Percentiles rank a stretch among this genome's conserved stretches.
phyloP scores from a whole-genome alignment of 2,113 vertebrate species.

The Apus apus region DNA sequence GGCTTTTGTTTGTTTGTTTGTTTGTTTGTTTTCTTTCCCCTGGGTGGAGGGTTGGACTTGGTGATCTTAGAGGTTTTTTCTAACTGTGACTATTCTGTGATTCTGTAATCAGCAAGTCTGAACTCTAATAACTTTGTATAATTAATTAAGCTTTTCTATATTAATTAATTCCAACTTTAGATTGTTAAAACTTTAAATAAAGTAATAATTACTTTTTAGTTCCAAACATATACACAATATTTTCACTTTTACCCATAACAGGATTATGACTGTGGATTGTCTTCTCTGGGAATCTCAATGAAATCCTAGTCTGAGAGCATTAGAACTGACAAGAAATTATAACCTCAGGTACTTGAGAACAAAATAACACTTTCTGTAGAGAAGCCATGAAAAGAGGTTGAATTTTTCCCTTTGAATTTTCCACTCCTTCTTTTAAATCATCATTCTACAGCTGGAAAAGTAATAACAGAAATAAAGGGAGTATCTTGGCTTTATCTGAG shows the following conservation, averaged over 20 bases:
- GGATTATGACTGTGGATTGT: background rate
- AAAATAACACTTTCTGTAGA: background rate
- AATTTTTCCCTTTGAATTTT: background rate
- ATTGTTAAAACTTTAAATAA: background rate
- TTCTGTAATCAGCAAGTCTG: too few species aligned
- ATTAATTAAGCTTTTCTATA: background rate
- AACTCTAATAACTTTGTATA: background rate
- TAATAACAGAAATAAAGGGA: background rate
- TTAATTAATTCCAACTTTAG: background rate
- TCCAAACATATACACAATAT: background rate
- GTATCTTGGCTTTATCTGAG: background rate
- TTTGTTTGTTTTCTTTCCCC: too few species aligned
- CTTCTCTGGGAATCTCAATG: background rate
- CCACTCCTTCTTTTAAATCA: background rate
- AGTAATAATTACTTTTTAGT: background rate
- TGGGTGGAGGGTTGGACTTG: too few species aligned
- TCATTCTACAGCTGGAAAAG: background rate
- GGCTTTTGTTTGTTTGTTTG: too few species aligned
- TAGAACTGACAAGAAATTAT: background rate
- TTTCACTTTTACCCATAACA: background rate
- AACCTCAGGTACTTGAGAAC: background rate
- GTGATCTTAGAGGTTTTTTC: too few species aligned
- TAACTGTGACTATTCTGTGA: too few species aligned
- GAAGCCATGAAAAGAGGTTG: background rate
- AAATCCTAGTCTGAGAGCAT: background rate